Conservation (phyloP, 2,797 vertebrate species). For the Ibycter americanus region DNA sequence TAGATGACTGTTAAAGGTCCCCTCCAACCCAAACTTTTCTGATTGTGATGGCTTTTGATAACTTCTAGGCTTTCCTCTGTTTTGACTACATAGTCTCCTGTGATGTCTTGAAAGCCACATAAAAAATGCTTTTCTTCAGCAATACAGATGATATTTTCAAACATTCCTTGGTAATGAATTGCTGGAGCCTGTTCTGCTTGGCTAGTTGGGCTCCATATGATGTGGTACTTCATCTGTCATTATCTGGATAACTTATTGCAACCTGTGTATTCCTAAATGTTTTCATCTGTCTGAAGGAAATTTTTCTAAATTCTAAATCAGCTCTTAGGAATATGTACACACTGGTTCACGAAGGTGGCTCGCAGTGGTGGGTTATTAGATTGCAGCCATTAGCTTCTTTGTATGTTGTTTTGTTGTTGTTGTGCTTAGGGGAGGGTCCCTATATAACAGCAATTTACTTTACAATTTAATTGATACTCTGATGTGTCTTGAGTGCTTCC, state of each 20-base stretch:
- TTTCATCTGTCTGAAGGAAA: background rate
- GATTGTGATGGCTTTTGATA: background rate
- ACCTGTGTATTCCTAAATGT: background rate
- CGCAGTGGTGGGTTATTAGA: background rate
- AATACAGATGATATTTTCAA: background rate
- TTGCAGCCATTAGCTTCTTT: background rate
- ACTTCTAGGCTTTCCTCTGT: background rate
- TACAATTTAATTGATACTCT: background rate
- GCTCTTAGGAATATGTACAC: background rate
- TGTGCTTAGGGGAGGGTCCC: background rate
- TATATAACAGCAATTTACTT: background rate
- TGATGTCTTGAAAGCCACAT: background rate
- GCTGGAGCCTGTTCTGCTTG: background rate
- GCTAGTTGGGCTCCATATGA: background rate
- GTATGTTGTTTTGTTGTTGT: background rate
- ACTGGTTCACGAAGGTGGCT: background rate
- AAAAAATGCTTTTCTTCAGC: background rate
- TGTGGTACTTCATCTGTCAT: background rate
- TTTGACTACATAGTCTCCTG: background rate
- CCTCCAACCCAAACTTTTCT: background rate
- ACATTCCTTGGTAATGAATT: background rate
- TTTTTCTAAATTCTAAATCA: background rate
- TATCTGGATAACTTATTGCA: background rate
- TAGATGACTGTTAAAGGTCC: fast-evolving
- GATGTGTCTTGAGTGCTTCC: background rate